Evolutionary conservation across 2,113 vertebrate genomes (phyloP), one percentile per base, ranked within the genome.

Genomic region (Muscicapa adusta): DNA sequence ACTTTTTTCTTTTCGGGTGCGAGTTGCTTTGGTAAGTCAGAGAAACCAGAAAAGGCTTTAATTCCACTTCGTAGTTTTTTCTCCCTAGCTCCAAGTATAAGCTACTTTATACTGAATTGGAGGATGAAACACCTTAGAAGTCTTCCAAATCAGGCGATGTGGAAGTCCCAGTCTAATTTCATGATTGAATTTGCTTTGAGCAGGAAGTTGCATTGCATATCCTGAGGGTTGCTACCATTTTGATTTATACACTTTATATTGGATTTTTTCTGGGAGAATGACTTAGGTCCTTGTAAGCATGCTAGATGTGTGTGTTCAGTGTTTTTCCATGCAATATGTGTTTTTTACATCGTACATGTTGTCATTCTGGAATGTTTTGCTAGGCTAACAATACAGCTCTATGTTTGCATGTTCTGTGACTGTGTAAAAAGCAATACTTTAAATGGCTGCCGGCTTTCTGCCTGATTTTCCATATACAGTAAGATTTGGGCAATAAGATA

Each of bases 241-340:
- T 85, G 23, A 73, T 19, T 51, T 75, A 22, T 18, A 20, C 45
- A 61, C 23, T 81, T 57, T n/a, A 4, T n/a, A 14, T 23, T 76
- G 48, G 4, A 7, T 2, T 24, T 24, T 42, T 56, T 40, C 3
- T 14, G 14, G 10, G 43, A 74, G 43, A 47, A 28, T 53, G 8
- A 26, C 10, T 76, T 76, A 19, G 6, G 5, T 75, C n/a, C 33
- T 53, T 3, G 0, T 63, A 60, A 58, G 5, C 2, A 0, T 66
- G 36, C 28, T 60, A 53, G 15, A 14, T 85, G 23, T 68, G 40
- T 65, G 11, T 56, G 38, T 29, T 89, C 17, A n/a, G 16, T 76
- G 24, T 71, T 81, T 72, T 72, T 74, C 34, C 7, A 10, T 56
- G 11, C 25, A n/a, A 4, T n/a, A 5, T 42, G 2, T 58, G 8